Evolutionary conservation across 2,888 invertebrate genomes (phyloP).

Genomic region (Miltochrista miniata): DNA sequence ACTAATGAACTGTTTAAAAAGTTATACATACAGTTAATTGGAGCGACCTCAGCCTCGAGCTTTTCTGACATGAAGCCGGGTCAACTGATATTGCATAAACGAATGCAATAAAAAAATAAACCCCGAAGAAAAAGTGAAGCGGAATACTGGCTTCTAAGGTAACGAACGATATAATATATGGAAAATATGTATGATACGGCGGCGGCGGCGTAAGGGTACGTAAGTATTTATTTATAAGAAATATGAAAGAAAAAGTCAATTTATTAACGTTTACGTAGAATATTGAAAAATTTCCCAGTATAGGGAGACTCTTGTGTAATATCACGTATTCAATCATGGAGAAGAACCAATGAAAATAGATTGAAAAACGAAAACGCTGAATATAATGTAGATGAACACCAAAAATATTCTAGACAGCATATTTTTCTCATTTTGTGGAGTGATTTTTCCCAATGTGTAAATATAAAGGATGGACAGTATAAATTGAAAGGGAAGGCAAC

Average conservation of each 20-base stretch:
- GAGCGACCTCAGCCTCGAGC: no score
- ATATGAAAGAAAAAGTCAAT: background rate
- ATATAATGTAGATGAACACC: background rate
- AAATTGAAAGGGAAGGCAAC: conserved; percentile 20
- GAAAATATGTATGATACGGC: background rate
- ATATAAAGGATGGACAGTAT: conserved; percentile 17
- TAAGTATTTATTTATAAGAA: background rate
- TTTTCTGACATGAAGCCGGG: no score
- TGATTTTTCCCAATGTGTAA: conserved; percentile 25
- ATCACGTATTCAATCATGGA: background rate
- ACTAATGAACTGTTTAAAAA: no score
- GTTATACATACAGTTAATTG: no score
- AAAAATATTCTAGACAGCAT: background rate
- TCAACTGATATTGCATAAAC: no score
- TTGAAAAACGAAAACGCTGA: background rate
- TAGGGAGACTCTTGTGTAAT: background rate
- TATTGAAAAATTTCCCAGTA: background rate
- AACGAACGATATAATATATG: background rate
- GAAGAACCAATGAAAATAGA: background rate
- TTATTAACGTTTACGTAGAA: background rate
- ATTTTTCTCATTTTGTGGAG: conserved; percentile 15
- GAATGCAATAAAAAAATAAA: no score
- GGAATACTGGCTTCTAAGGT: no score
- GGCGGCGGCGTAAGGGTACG: background rate
- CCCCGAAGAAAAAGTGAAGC: no score